Evolutionary conservation across 2,888 invertebrate species (phyloP), one percentile per base, ranked within the genome.

Genomic region (Carcina quercana): DNA sequence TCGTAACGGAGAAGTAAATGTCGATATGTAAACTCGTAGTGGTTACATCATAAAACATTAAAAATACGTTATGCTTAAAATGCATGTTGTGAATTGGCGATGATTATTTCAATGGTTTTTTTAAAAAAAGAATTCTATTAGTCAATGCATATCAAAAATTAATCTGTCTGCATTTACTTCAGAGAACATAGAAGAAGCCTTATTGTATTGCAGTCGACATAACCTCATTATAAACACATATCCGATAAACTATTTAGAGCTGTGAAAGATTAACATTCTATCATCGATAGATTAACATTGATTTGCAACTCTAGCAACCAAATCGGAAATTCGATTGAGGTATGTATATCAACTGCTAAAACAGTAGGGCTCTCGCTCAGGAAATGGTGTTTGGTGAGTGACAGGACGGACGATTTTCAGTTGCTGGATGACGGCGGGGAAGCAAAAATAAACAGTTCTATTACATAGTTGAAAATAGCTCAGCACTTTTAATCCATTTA

Each of bases 361-460:
- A 7, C 17, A 17, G 10, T 28, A 5, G 5, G 20, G 21, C 20
- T n/a, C n/a, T 13, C n/a, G 28, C 13, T 29, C 12, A 21, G 19
- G 13, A 45, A 61, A 62, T 72, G 67, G 65, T 59, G 75, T 69
- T 71, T 53, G 73, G 74, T 72, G 71, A 67, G 69, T 79, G 82
- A 58, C 50, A 63, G 65, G 50, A 76, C 61, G 69, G 79, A 82
- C 80, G 69, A 70, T 74, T 63, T n/a, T 66, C 55, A 66, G 68
- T 71, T 68, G 74, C 66, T 62, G 59, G 69, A 52, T 59, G 78
- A 79, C 79, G 78, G 79, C 79, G 79, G 72, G 82, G 80, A 80
- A 80, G 79, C 79, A 74, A 61, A 67, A 59, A 54, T 37, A 42
- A 55, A 20, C 10, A 20, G 10, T 20, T 43, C 48, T 34, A 52